Conservation (phyloP, 2,797 vertebrate species). For the Ammospiza maritima region DNA sequence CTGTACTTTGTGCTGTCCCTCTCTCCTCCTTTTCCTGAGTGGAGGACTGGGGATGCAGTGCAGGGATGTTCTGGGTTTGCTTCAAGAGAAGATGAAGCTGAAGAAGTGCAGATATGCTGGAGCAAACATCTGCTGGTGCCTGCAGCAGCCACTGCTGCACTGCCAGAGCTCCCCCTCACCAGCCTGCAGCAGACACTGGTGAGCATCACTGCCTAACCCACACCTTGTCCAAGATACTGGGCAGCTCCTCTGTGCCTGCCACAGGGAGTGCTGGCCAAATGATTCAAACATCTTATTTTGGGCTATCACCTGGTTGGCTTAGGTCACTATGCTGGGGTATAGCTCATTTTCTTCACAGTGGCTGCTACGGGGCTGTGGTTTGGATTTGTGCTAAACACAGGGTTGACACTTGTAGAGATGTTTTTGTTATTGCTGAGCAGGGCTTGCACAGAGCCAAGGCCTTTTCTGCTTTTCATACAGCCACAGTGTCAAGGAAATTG, state of each 20-base stretch:
- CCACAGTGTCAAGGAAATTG: fast-evolving
- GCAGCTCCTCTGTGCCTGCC: neutral
- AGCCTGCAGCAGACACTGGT: neutral
- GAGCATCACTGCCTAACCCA: neutral
- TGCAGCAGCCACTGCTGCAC: neutral
- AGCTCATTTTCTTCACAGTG: neutral
- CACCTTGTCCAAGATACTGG: neutral
- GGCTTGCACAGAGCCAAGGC: neutral
- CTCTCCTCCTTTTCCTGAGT: neutral
- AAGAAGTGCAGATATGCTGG: neutral
- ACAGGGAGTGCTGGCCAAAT: neutral
- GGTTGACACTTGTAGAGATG: neutral
- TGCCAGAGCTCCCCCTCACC: neutral
- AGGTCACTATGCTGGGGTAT: neutral
- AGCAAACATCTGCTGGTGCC: fast-evolving
- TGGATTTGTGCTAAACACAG: neutral
- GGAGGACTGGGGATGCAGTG: fast-evolving
- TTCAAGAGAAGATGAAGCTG: neutral
- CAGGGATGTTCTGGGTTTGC: neutral
- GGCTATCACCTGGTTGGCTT: neutral
- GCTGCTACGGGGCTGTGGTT: neutral
- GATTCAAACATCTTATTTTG: neutral
- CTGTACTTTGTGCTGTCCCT: neutral
- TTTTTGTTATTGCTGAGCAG: neutral
- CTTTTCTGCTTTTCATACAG: fast-evolving